These are phyloP conservation scores for Brachionus sp. DNA, from an alignment of 1,140 invertebrate genomes.

Conservation along the genomic window DNA sequence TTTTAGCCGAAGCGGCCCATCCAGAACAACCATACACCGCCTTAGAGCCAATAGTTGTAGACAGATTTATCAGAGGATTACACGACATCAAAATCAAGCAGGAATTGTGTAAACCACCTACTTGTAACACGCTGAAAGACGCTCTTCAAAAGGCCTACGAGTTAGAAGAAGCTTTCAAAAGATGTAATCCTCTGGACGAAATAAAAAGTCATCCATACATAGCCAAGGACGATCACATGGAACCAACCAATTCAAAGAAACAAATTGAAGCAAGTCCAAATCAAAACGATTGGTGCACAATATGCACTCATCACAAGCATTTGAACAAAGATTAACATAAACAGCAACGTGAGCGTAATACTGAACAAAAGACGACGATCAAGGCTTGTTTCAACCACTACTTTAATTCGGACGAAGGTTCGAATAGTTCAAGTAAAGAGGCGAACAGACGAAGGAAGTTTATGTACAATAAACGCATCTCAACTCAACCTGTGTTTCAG, in stretches of 20 bases:
- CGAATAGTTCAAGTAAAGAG: not conserved
- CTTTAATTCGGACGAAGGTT: not conserved
- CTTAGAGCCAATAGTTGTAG: not conserved
- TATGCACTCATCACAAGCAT: not conserved
- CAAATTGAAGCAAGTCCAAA: not conserved
- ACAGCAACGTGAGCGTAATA: not conserved
- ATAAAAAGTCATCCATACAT: not conserved
- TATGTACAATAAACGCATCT: not conserved
- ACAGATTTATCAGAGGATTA: conserved; percentile 18
- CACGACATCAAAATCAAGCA: conserved; percentile 6
- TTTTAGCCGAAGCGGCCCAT: not conserved
- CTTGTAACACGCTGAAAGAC: not conserved
- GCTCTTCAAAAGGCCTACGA: not conserved
- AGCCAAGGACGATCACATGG: not conserved
- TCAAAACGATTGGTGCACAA: not conserved
- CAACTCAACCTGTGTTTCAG: not conserved
- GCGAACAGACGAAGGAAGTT: not conserved
- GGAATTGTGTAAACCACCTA: no score
- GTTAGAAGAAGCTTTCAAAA: not conserved
- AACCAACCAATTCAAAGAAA: not conserved
- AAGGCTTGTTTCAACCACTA: conserved; percentile 18
- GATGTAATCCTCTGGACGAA: not conserved
- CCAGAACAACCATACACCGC: not conserved
- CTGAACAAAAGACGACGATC: not conserved
- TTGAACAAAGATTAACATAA: conserved; percentile 9